Base-by-base conservation (phyloP, 2,888 invertebrate species). In the Drosophila robusta region DNA sequence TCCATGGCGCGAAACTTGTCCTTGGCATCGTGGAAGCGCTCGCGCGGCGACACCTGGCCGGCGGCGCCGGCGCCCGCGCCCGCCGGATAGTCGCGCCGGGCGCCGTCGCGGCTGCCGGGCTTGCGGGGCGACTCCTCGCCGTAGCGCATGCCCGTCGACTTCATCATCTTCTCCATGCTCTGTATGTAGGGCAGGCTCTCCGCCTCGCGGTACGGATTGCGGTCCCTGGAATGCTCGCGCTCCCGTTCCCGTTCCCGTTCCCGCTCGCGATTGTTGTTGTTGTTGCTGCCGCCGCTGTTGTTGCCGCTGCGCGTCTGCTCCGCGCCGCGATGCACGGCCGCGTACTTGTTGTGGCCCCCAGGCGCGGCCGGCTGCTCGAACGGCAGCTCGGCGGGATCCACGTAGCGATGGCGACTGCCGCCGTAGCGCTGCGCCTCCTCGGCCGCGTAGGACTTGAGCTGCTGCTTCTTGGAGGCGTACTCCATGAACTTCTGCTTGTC, bases 1-100 rank as follows among this genome's bases (percentile, higher is more conserved):
- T 97, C 97, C 92, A 97, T 94, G 71, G 96, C 94, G 91, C 95
- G 94, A 90, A 97, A 97, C 92, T 97, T 97, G 88, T 97, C 96
- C 91, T 97, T 97, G 46, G 97, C 97, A 83, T 97, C 97, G 83
- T 96, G 95, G 92, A 97, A 97, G 64, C 96, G 94, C 86, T 97
- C 96, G 78, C 95, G 94, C 0, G 96, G 96, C 1, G 95, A 94
- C n/a, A 91, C 84, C 51, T 81, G 85, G 29, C 72, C 73, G 7
- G 29, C 67, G 18, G 2, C 71, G 70, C 4, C 60, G 58, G 12
- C 18, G 1, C 18, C 18, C 1, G 18, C 1, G 18, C 18, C 18
- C 18, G 18, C 18, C 18, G 18, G 18, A 18, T 18, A 18, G 18
- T 18, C 67, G 2, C 71, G 70, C 4, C 60, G 58, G 12, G 60